Conservation (phyloP, 2,113 vertebrate genomes). For the Elephantulus edwardii region DNA sequence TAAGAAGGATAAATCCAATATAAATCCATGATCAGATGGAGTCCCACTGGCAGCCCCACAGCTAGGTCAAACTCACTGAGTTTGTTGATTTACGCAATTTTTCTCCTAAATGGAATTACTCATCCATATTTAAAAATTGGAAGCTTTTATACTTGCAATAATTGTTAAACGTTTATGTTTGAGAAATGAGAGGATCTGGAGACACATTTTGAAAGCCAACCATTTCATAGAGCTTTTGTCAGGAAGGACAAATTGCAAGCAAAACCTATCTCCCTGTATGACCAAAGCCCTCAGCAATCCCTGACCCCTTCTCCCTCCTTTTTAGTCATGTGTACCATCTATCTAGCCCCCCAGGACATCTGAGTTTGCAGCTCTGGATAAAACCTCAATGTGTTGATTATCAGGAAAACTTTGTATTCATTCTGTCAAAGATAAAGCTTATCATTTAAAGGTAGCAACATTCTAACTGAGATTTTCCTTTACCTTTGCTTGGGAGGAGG, state of each 20-base stretch:
- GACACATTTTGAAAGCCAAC: not conserved
- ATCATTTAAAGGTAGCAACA: not conserved
- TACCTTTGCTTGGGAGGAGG: not conserved
- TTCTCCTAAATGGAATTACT: not conserved
- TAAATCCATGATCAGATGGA: not conserved
- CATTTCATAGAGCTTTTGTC: not conserved
- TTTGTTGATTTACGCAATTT: not conserved
- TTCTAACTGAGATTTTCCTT: not conserved
- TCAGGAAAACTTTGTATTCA: not conserved
- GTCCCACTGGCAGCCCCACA: too few species aligned
- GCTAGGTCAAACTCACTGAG: too few species aligned
- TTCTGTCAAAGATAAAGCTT: not conserved
- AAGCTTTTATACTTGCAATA: not conserved
- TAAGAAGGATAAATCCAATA: not conserved
- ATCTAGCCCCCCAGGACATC: not conserved
- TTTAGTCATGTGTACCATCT: not conserved
- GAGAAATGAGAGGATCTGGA: not conserved
- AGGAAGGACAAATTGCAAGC: accelerated
- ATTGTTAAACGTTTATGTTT: not conserved
- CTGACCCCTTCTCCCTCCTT: not conserved
- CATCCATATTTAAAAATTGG: not conserved
- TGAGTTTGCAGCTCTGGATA: not conserved
- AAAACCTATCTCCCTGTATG: not conserved
- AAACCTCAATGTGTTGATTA: not conserved
- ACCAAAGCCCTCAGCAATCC: too few species aligned